Conservation (phyloP, 1,140 invertebrate genomes). For the Maniola jurtina region DNA sequence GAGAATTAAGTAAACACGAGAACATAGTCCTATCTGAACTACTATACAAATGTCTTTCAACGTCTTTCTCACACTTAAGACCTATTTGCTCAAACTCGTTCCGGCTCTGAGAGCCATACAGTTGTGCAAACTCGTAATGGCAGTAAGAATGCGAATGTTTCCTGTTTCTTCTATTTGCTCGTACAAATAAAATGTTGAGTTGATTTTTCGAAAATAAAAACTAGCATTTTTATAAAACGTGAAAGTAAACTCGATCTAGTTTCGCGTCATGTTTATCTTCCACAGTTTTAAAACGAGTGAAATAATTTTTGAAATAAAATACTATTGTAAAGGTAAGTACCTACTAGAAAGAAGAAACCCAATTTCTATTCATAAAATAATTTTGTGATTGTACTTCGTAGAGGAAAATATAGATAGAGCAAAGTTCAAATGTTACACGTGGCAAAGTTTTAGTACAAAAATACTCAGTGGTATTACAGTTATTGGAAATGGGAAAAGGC, state of each 20-base stretch:
- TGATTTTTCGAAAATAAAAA: neutral
- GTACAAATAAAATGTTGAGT: neutral
- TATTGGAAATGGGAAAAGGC: too few relatives aligned
- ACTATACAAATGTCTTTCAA: neutral
- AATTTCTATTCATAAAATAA: too few relatives aligned
- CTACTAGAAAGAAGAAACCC: too few relatives aligned
- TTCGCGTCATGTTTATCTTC: neutral
- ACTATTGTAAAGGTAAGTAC: too few relatives aligned
- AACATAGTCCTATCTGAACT: neutral
- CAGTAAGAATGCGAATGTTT: constrained; percentile 10
- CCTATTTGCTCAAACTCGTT: constrained; percentile 1
- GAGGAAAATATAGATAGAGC: too few relatives aligned
- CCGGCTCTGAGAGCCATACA: neutral
- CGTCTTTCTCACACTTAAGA: neutral
- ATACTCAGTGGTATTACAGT: too few relatives aligned
- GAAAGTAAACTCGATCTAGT: constrained; percentile 1
- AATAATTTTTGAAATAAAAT: neutral
- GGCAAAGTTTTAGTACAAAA: too few relatives aligned
- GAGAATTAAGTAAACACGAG: too few relatives aligned
- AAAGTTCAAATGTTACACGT: too few relatives aligned
- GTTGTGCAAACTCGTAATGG: constrained; percentile 9
- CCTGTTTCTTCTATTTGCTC: constrained; percentile 1
- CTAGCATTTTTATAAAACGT: neutral
- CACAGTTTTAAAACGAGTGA: neutral
- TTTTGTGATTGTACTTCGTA: too few relatives aligned